Percentiles rank a stretch among this genome's conserved stretches.
Evolutionary conservation across 2,797 vertebrate species (phyloP).

Genomic region (Aselliscus stoliczkanus): DNA sequence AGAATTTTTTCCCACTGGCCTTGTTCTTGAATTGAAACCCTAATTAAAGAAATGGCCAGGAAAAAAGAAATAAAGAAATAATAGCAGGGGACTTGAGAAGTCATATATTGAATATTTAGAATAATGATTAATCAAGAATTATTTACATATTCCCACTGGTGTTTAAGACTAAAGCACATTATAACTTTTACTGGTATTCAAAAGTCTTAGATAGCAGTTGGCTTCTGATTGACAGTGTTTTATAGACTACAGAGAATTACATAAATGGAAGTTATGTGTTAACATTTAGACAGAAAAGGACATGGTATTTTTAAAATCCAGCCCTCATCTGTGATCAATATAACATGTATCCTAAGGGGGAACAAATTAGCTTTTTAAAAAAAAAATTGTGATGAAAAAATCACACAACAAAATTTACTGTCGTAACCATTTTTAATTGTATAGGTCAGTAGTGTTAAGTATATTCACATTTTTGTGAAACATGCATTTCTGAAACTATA

Average conservation of each 20-base stretch:
- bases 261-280: not conserved
- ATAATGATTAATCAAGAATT: not conserved
- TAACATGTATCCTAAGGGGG: not conserved
- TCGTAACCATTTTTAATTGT: not conserved
- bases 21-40: slow-evolving; percentile 27
- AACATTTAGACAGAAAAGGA: slow-evolving; percentile 1
- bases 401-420: not conserved
- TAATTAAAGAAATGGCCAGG: not conserved
- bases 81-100: not conserved
- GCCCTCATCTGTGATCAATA: not conserved
- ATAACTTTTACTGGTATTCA: not conserved
- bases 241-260: not conserved
- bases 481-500: not conserved
- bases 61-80: slow-evolving; percentile 24
- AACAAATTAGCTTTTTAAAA: not conserved
- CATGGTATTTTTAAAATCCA: slow-evolving; percentile 16
- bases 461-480: not conserved
- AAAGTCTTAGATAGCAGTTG: not conserved
- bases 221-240: not conserved
- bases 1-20: not conserved
- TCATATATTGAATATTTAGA: not conserved
- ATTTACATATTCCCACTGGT: not conserved
- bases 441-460: not conserved
- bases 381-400: not conserved
- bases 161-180: not conserved